Conservation (phyloP, 2,113 vertebrate genomes). For the Periophthalmus modestus region DNA sequence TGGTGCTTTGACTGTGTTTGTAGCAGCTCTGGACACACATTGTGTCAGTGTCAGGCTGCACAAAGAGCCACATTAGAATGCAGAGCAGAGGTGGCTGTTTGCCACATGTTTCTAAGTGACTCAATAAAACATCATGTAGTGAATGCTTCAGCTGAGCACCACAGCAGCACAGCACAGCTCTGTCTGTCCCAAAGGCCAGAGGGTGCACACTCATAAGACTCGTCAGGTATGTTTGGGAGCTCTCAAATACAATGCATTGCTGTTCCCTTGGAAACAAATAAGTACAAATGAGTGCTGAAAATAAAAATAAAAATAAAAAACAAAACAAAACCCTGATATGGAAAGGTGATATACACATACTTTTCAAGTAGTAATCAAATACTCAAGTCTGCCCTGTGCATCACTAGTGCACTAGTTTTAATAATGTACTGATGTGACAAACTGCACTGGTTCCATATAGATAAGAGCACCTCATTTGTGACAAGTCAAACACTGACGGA, state of each 20-base stretch:
- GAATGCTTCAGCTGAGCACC: neutral
- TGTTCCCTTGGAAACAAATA: constrained; percentile 57
- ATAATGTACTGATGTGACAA: neutral
- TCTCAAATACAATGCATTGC: constrained; percentile 55
- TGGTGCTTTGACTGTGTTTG: neutral
- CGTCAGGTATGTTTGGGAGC: constrained; percentile 60
- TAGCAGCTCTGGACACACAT: neutral
- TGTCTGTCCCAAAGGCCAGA: constrained; percentile 38
- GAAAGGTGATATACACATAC: constrained; percentile 11
- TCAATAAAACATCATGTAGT: constrained; percentile 2
- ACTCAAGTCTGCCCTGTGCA: neutral
- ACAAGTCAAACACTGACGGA: constrained; percentile 43
- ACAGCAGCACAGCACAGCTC: constrained; percentile 37
- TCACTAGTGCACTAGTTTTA: neutral
- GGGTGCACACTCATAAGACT: constrained; percentile 44
- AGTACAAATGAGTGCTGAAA: constrained; percentile 9
- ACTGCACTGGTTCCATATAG: constrained; percentile 25
- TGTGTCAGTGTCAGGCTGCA: neutral
- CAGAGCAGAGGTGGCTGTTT: neutral
- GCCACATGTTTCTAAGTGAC: constrained; percentile 4
- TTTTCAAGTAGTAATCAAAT: constrained; percentile 44
- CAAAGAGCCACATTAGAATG: neutral
- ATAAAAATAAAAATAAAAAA: constrained; percentile 14
- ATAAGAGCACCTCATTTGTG: neutral
- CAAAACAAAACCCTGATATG: constrained; percentile 5